Base-by-base conservation (phyloP, 2,888 invertebrate genomes). In the Prostheceraeus crozeri region DNA sequence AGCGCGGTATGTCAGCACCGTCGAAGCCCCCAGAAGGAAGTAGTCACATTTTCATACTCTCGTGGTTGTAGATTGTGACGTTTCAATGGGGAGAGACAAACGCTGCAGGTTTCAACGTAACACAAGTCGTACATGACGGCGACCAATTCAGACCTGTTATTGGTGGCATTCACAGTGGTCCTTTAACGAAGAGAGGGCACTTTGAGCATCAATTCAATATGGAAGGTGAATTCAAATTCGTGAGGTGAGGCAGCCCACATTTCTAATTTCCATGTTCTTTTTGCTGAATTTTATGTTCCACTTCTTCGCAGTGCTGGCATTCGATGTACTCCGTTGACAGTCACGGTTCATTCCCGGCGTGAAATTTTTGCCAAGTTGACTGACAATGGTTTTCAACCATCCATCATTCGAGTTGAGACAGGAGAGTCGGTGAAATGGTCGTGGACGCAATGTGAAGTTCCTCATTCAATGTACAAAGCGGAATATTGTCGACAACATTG, bases 191-290 rank as follows among this genome's bases (percentile, higher is more conserved):
- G 21, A 52, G 66, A 25, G 69, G 71, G 10, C 66, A 66, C 55
- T 73, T 68, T 66, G 67, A 71, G 46, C 72, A 74, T 57, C 71
- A 72, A 66, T 75, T 76, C 62, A 74, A 70, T 60, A 60, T 73
- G 59, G 70, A 68, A 55, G 75, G 75, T 62, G 72, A 74, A 60
- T 76, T 73, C 67, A 74, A 72, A 62, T 76, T 76, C 70, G 71
- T 72, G 35, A 64, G 74, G 76, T 76, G 65, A 70, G 70, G 67
- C 4, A 14, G n/a, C 52, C 30, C n/a, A 21, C 8, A 19, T 2
- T 6, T 2, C 14, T 60, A 59, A n/a, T 21, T 60, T 8, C 19
- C 6, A 4, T 19, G 35, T 6, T 10, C 10, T 58, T 8, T 40
- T 52, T 35, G 35, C 8, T 46, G 27, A 25, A 30, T 19, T 40